phyloP scores from a whole-genome alignment of 2,888 invertebrate genomes.

The Acanthosepion pharaonis region DNA sequence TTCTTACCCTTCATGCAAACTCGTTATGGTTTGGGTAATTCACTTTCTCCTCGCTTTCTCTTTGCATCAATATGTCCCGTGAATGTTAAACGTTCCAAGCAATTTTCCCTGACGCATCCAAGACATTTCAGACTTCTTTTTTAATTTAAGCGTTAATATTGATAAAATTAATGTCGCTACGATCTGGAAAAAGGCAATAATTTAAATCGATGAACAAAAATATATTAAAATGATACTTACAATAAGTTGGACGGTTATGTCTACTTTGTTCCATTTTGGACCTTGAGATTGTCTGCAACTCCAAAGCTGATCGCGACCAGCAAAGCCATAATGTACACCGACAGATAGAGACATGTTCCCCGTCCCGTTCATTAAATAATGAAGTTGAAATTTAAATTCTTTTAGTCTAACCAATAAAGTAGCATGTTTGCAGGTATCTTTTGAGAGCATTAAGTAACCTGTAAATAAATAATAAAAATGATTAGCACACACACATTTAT shows the following conservation, averaged over 20 bases:
- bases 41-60: too few relatives aligned
- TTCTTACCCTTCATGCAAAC: too few relatives aligned
- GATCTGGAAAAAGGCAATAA: not conserved
- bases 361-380: not conserved
- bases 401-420: not conserved
- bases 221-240: not conserved
- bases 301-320: not conserved
- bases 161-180: too few relatives aligned
- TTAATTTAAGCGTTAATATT: too few relatives aligned
- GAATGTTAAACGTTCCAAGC: too few relatives aligned
- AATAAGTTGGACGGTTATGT: not conserved
- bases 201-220: not conserved
- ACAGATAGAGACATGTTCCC: not conserved
- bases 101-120: too few relatives aligned
- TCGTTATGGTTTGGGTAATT: too few relatives aligned
- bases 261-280: not conserved
- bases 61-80: too few relatives aligned
- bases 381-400: not conserved
- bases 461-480: not conserved
- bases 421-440: not conserved
- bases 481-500: too few relatives aligned
- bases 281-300: not conserved
- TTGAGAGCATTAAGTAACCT: not conserved
- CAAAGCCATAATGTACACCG: not conserved
- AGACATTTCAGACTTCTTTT: too few relatives aligned